phyloP scores from a whole-genome alignment of 2,888 invertebrate genomes.

The Caenorhabditis angaria region DNA sequence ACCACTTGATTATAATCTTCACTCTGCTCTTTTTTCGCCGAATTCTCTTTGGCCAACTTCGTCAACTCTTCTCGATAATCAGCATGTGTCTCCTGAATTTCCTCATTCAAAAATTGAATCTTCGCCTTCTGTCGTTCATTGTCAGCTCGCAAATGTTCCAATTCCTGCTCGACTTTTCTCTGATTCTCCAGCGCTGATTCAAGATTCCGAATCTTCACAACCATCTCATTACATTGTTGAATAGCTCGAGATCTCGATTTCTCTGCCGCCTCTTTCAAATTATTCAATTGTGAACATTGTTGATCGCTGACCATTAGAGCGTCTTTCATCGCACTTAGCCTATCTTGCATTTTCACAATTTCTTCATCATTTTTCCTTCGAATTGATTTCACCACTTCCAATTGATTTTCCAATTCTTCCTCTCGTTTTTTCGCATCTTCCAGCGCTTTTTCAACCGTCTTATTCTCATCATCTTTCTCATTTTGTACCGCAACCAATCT shows the following conservation, averaged over 20 bases:
- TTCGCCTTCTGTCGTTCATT: constrained; percentile 24
- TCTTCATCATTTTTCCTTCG: constrained; percentile 20
- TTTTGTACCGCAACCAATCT: constrained; percentile 1
- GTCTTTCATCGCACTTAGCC: constrained; percentile 10
- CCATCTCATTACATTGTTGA: constrained; percentile 34
- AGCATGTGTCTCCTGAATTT: constrained; percentile 52
- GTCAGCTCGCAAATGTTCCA: constrained; percentile 30
- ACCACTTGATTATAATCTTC: neutral
- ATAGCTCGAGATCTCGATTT: constrained; percentile 24
- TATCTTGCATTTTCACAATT: constrained; percentile 15
- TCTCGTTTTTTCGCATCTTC: constrained; percentile 1
- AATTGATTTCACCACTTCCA: constrained; percentile 15
- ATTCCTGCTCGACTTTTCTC: constrained; percentile 26
- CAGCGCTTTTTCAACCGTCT: constrained; percentile 5
- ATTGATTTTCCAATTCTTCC: constrained; percentile 19
- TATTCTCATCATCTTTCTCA: constrained; percentile 13
- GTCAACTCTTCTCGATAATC: constrained; percentile 53
- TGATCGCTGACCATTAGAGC: constrained; percentile 24
- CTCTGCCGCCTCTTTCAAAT: constrained; percentile 21
- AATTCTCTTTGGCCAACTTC: constrained; percentile 22
- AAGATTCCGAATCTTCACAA: constrained; percentile 17
- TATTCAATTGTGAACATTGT: constrained; percentile 20
- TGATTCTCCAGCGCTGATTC: constrained; percentile 23
- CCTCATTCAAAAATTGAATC: constrained; percentile 37
- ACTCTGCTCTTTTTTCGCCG: neutral